phyloP scores from a whole-genome alignment of 2,113 vertebrate species.

The Cephalopholis sonnerati region DNA sequence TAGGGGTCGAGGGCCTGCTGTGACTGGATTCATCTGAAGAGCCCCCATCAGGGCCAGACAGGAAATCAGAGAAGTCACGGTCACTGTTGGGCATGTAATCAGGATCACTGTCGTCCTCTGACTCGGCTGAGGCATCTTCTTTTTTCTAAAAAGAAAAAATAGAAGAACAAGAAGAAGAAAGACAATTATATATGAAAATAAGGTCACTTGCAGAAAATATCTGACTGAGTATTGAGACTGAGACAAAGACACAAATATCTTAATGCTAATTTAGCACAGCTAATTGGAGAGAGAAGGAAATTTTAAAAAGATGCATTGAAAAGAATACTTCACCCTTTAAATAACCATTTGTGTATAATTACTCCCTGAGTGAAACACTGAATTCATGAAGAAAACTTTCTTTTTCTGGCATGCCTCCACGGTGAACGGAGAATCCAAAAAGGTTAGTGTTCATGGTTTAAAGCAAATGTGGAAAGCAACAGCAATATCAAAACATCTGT shows the following conservation, averaged over 20 bases:
- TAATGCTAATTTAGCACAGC: not conserved
- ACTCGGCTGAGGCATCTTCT: not conserved
- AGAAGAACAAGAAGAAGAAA: too few species aligned
- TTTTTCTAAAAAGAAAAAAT: constrained; percentile 27
- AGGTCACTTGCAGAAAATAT: not conserved
- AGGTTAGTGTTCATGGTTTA: too few species aligned
- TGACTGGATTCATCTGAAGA: constrained; percentile 30
- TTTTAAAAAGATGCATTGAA: not conserved
- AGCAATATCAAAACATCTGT: too few species aligned
- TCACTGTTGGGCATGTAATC: constrained; percentile 36
- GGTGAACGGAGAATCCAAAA: too few species aligned
- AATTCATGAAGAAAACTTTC: too few species aligned
- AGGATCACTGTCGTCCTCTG: constrained; percentile 19
- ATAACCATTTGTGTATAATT: too few species aligned
- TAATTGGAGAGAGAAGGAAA: not conserved
- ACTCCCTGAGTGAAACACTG: too few species aligned
- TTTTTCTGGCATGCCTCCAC: too few species aligned
- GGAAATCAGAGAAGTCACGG: constrained; percentile 31
- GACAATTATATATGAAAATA: not conserved
- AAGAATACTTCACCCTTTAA: not conserved
- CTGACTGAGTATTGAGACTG: not conserved
- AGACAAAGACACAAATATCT: not conserved
- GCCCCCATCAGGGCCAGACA: not conserved
- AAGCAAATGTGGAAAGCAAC: too few species aligned
- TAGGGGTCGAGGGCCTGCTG: not conserved